Percentiles rank a stretch among this genome's conserved stretches.
Conservation (phyloP, 2,888 invertebrate genomes). For the Dynastes maya region DNA sequence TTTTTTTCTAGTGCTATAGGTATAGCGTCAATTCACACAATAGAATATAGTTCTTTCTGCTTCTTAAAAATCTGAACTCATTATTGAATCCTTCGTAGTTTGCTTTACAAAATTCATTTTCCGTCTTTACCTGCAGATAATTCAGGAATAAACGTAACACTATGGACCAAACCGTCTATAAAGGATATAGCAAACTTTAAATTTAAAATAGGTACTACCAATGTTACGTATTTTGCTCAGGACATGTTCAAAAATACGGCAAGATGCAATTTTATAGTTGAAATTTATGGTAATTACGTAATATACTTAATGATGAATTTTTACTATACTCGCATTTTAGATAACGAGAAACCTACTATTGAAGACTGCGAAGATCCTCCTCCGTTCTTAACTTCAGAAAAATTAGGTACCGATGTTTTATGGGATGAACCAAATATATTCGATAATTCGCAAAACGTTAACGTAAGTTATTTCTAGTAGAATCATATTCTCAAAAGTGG, state of each 20-base stretch:
- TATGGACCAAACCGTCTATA: slow-evolving; percentile 76
- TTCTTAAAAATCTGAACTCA: no score
- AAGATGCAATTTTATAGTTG: slow-evolving; percentile 75
- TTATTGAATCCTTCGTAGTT: no score
- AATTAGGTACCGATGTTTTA: slow-evolving; percentile 69
- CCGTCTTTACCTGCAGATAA: slow-evolving; percentile 70
- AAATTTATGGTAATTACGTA: slow-evolving; percentile 70
- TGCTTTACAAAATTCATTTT: background rate
- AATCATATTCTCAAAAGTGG: no score
- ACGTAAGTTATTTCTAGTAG: slow-evolving; percentile 54
- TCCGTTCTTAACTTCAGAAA: slow-evolving; percentile 67
- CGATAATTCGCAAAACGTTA: slow-evolving; percentile 73
- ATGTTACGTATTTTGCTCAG: slow-evolving; percentile 76
- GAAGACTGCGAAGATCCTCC: slow-evolving; percentile 77
- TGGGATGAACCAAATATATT: slow-evolving; percentile 76
- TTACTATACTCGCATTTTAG: slow-evolving; percentile 62
- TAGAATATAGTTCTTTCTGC: no score
- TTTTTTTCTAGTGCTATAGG: no score
- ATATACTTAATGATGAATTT: background rate
- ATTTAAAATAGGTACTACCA: slow-evolving; percentile 75
- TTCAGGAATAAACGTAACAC: slow-evolving; percentile 72
- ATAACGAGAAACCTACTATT: slow-evolving; percentile 74
- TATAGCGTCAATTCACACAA: no score
- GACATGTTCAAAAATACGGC: slow-evolving; percentile 76
- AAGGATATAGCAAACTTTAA: slow-evolving; percentile 68